Evolutionary conservation across 2,888 invertebrate species (phyloP).

Genomic region (Andrena flavipes): DNA sequence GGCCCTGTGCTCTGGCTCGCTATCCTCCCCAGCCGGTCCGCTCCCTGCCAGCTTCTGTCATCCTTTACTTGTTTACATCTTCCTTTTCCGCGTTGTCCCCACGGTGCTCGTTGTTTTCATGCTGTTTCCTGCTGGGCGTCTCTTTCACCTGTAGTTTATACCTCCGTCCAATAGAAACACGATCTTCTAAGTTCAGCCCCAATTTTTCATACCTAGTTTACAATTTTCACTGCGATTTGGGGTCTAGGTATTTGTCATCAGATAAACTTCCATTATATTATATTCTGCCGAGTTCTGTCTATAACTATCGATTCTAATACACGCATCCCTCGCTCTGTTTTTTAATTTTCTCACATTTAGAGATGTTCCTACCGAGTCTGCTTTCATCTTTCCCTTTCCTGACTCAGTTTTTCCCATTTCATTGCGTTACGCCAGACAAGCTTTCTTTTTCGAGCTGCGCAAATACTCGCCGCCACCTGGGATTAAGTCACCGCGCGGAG

Average conservation of each 20-base stretch:
- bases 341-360: too few species aligned
- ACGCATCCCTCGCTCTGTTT: too few species aligned
- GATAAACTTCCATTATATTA: too few species aligned
- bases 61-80: conserved; percentile 53
- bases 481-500: neutral
- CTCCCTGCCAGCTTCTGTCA: conserved; percentile 36
- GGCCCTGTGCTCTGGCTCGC: conserved; percentile 44
- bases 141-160: conserved; percentile 7
- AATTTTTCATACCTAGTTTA: neutral
- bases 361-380: neutral
- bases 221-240: neutral
- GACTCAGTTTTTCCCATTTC: neutral
- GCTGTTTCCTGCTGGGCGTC: conserved; percentile 6
- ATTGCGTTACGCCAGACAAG: neutral
- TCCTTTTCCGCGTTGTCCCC: conserved; percentile 25
- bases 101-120: conserved; percentile 15
- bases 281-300: too few species aligned
- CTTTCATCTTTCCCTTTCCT: neutral
- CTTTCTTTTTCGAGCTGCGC: too few species aligned
- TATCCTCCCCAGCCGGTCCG: conserved; percentile 25
- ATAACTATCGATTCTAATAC: too few species aligned
- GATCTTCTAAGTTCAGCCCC: neutral
- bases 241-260: too few species aligned
- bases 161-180: neutral
- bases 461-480: neutral